Percentiles rank a stretch among this genome's conserved stretches.
phyloP scores from a whole-genome alignment of 2,888 invertebrate genomes.

The Alviniconcha strummeri region DNA sequence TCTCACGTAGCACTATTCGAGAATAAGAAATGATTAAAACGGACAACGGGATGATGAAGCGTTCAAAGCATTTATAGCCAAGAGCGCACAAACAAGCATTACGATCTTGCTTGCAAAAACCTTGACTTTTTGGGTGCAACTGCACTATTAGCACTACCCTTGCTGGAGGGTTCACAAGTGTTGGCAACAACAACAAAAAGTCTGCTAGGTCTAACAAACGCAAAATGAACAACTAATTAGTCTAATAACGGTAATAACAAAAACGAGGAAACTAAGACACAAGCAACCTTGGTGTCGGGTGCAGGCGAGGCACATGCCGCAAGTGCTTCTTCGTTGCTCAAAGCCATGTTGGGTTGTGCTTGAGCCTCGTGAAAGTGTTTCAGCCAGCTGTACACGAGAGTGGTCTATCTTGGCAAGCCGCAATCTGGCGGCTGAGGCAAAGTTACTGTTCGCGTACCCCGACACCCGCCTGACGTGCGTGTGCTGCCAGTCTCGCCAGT shows the following conservation, averaged over 20 bases:
- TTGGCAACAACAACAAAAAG: background rate
- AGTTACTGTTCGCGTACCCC: no score
- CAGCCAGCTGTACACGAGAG: no score
- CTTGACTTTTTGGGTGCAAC: background rate
- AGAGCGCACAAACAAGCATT: background rate
- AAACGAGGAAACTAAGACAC: no score
- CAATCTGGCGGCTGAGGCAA: no score
- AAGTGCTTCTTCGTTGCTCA: background rate
- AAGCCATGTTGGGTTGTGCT: background rate
- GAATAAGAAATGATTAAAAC: no score
- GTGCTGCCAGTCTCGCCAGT: no score
- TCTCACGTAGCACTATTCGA: no score
- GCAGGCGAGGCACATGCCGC: background rate
- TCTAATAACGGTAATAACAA: background rate
- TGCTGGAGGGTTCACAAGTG: background rate
- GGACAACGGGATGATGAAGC: no score
- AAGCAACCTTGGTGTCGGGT: constrained; percentile 8
- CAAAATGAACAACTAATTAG: background rate
- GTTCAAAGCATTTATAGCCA: background rate
- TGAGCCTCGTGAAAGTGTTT: background rate
- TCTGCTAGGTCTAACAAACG: no score
- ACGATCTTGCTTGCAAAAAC: background rate
- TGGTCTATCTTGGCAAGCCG: no score
- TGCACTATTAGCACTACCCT: background rate
- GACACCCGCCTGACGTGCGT: no score